Evolutionary conservation across 2,888 invertebrate species (phyloP).

Genomic region (Rhagium mordax): DNA sequence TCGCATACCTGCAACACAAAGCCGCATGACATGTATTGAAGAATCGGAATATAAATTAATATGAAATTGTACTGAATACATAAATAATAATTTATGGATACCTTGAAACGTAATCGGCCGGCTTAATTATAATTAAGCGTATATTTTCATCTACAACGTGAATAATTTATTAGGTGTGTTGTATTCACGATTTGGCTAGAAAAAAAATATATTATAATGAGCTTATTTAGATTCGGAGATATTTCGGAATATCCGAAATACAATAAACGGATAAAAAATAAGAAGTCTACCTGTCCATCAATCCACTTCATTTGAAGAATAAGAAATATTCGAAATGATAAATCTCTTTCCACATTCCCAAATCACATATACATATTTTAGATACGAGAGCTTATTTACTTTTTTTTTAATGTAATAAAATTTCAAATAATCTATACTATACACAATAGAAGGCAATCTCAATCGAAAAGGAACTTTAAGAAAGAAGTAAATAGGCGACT

Average conservation of each 20-base stretch:
- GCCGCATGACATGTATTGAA: no score
- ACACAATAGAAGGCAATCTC: constrained; percentile 57
- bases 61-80: not conserved
- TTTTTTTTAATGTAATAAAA: constrained; percentile 57
- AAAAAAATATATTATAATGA: constrained; percentile 12
- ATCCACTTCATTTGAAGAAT: constrained; percentile 57
- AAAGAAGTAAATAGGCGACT: constrained; percentile 53
- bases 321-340: constrained; percentile 53
- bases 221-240: constrained; percentile 44
- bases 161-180: not conserved
- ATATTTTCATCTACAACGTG: not conserved
- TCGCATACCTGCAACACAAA: no score
- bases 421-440: constrained; percentile 58
- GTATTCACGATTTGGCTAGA: not conserved
- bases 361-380: constrained; percentile 50
- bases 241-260: constrained; percentile 48
- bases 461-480: constrained; percentile 59
- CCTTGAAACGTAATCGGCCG: not conserved
- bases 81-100: not conserved
- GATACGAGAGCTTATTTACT: constrained; percentile 51
- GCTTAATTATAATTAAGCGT: not conserved
- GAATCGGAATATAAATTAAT: no score
- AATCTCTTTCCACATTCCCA: constrained; percentile 57
- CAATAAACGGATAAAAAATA: constrained; percentile 44
- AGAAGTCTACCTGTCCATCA: constrained; percentile 53